These are phyloP conservation scores for Drosophila seguyi DNA, from an alignment of 1,140 invertebrate species.

Conservation along the genomic window DNA sequence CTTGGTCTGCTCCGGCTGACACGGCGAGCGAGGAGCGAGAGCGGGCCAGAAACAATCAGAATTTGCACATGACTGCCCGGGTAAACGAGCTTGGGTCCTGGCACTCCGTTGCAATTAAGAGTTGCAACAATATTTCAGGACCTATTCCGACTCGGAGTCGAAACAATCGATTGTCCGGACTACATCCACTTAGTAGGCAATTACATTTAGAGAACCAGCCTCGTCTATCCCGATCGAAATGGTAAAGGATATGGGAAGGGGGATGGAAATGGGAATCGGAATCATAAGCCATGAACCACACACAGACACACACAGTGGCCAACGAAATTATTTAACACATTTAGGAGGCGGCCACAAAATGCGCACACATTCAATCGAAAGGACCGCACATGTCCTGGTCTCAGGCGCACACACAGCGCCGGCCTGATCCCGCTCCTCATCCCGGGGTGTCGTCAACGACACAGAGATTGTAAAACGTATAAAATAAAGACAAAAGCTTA, in stretches of 20 bases:
- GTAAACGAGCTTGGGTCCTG: slow-evolving; percentile 17
- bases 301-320: slow-evolving; percentile 14
- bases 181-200: slow-evolving; percentile 54
- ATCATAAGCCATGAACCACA: slow-evolving; percentile 43
- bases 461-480: slow-evolving; percentile 69
- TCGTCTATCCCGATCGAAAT: slow-evolving; percentile 9
- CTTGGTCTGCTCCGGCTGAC: slow-evolving; percentile 38
- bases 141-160: slow-evolving; percentile 18
- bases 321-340: slow-evolving; percentile 42
- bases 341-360: slow-evolving; percentile 43
- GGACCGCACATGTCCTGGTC: slow-evolving; percentile 32
- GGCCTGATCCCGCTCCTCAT: slow-evolving; percentile 10
- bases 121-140: slow-evolving; percentile 40
- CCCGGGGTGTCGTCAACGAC: slow-evolving; percentile 36
- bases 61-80: slow-evolving; percentile 50
- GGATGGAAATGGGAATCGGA: background rate
- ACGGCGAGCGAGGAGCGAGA: background rate
- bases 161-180: slow-evolving; percentile 28
- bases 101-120: slow-evolving; percentile 40
- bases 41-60: slow-evolving; percentile 31
- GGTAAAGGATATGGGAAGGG: background rate
- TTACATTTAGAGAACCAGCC: slow-evolving; percentile 38
- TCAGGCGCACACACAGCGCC: slow-evolving; percentile 1
- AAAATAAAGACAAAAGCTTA: slow-evolving; percentile 71
- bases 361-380: slow-evolving; percentile 58